Base-by-base conservation (phyloP, 2,797 vertebrate genomes). In the Rhyacichthys aspro region DNA sequence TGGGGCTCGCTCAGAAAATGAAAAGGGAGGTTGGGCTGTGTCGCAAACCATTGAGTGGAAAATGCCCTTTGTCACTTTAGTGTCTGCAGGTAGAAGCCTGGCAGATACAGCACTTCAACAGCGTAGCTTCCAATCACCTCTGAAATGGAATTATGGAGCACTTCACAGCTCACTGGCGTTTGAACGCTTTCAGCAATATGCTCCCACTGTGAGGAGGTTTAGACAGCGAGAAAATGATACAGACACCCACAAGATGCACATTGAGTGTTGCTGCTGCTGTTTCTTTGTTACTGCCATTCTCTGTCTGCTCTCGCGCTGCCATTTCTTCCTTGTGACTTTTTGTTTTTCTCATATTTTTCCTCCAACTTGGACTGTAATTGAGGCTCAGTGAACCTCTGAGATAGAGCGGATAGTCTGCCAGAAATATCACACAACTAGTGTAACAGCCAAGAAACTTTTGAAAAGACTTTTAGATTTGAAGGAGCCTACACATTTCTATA, bases 91-190 rank as follows among this genome's bases (percentile, higher is more conserved):
- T 86, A 70, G 74, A 67, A 76, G 64, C 55, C 61, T 73, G 57
- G 64, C 74, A 83, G 72, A 87, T 79, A 59, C 50, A 70, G 38
- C 70, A 62, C 78, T 83, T 85, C 46, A 39, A 83, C 70, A 86
- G 83, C 58, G 79, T 55, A 75, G 74, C 53, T 59, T 82, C 69
- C 75, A 78, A 79, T 88, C 79, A 80, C 79, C 75, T 83, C 78
- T 73, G 74, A 89, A 90, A 86, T 85, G 78, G 81, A 88, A 90
- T 88, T 79, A 88, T 55, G 44, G 75, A 78, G 71, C 79, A 76
- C 82, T 87, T 90, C 83, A 84, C 88, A 86, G 73, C 75, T 86
- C 77, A 72, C 61, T 83, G 80, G 76, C 77, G 78, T 85, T 74
- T 69, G 53, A 82, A 62, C 36, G 59, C 71, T 76, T 66, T 83